phyloP scores from a whole-genome alignment of 2,113 vertebrate species.

The Dolichotis patagonum region DNA sequence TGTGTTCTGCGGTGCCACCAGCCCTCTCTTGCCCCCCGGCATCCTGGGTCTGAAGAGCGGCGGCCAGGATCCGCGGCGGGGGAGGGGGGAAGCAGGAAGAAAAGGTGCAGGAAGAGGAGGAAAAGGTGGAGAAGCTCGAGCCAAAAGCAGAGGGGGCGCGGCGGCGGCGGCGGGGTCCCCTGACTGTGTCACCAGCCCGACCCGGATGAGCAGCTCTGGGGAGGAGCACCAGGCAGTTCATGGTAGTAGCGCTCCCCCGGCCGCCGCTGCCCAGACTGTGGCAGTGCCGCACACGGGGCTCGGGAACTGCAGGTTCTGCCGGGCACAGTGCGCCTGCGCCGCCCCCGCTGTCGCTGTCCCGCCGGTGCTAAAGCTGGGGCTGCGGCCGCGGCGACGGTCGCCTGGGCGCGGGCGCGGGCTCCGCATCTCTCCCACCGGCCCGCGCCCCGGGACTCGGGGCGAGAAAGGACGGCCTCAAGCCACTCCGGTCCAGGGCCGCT shows the following conservation, averaged over 20 bases:
- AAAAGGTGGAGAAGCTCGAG: slow-evolving; percentile 67
- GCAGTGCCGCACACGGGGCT: slow-evolving; percentile 83
- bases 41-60: slow-evolving; percentile 92
- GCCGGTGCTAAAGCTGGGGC: slow-evolving; percentile 69
- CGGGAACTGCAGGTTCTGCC: slow-evolving; percentile 82
- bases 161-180: slow-evolving; percentile 78
- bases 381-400: slow-evolving; percentile 52
- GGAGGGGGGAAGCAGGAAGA: slow-evolving; percentile 80
- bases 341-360: slow-evolving; percentile 85
- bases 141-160: slow-evolving; percentile 72
- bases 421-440: slow-evolving; percentile 63
- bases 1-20: slow-evolving; percentile 99
- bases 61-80: slow-evolving; percentile 86
- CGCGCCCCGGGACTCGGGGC: not conserved
- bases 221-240: slow-evolving; percentile 89
- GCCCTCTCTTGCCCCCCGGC: slow-evolving; percentile 98
- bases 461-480: not conserved
- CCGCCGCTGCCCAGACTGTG: slow-evolving; percentile 85
- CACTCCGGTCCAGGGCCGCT: not conserved
- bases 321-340: slow-evolving; percentile 84
- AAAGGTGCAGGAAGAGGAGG: slow-evolving; percentile 73
- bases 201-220: slow-evolving; percentile 88
- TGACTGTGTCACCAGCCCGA: slow-evolving; percentile 84
- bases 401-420: slow-evolving; percentile 52
- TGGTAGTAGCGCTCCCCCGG: slow-evolving; percentile 90